phyloP scores from a whole-genome alignment of 2,888 invertebrate species.

The Leucoma salicis region DNA sequence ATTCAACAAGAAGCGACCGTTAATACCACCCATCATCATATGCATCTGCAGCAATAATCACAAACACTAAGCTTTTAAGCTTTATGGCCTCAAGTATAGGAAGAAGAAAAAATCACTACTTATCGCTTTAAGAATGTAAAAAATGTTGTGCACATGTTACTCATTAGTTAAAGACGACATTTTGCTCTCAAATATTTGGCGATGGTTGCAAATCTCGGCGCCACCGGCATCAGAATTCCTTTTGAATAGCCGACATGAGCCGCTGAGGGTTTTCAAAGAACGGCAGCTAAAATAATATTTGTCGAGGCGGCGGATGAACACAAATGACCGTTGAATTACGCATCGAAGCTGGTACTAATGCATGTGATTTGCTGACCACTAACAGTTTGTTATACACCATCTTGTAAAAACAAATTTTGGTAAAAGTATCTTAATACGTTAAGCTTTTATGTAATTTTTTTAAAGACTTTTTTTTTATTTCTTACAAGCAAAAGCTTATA shows the following conservation, averaged over 20 bases:
- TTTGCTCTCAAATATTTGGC: conserved; percentile 70
- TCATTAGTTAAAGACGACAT: conserved; percentile 69
- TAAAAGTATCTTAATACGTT: no score
- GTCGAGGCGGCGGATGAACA: conserved; percentile 68
- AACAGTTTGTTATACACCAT: no score
- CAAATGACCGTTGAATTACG: conserved; percentile 78
- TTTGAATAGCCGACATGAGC: conserved; percentile 50
- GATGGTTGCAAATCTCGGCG: conserved; percentile 71
- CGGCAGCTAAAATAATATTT: conserved; percentile 75
- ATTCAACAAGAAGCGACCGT: conserved; percentile 14
- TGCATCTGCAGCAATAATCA: conserved; percentile 32
- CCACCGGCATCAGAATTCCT: conserved; percentile 52
- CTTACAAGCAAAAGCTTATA: no score
- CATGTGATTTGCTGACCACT: conserved; percentile 15
- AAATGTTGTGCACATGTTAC: conserved; percentile 68
- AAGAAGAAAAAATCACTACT: conserved; percentile 39
- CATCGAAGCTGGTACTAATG: conserved; percentile 35
- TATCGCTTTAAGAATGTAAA: conserved; percentile 37
- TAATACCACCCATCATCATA: conserved; percentile 18
- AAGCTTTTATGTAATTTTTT: no score
- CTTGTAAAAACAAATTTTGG: no score
- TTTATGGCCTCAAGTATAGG: conserved; percentile 31
- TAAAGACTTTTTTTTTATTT: no score
- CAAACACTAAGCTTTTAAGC: conserved; percentile 31
- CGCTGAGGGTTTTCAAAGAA: conserved; percentile 38